Evolutionary conservation across 2,888 invertebrate genomes (phyloP).

Genomic region (Toxonevra muliebris): DNA sequence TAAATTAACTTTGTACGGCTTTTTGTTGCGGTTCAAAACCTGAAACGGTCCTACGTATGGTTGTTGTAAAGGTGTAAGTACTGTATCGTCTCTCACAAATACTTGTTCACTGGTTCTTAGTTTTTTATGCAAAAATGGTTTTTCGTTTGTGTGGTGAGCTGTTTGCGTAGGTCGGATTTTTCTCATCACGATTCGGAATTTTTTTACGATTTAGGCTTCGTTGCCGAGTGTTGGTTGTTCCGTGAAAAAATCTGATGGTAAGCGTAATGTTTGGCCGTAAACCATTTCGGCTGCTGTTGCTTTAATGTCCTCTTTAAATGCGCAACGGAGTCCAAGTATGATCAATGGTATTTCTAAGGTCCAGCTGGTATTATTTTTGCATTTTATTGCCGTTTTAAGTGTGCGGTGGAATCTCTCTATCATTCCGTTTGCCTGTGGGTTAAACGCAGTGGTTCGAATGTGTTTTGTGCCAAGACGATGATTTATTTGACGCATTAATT

Average conservation of each 20-base stretch:
- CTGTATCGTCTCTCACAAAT: conserved; percentile 29
- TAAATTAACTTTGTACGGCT: conserved; percentile 16
- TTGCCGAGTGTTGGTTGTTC: too few species aligned
- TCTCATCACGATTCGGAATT: conserved; percentile 18
- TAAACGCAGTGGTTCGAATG: conserved; percentile 1
- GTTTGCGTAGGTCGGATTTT: conserved; percentile 16
- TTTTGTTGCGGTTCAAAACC: not conserved
- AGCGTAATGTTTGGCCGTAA: too few species aligned
- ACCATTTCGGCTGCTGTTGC: conserved; percentile 35
- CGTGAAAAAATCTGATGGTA: too few species aligned
- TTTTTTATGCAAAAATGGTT: conserved; percentile 26
- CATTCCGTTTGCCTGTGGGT: conserved; percentile 34
- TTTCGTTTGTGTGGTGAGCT: conserved; percentile 23
- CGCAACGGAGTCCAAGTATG: conserved; percentile 28
- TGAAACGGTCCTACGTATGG: conserved; percentile 43
- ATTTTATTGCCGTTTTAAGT: conserved; percentile 28
- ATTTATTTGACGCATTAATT: conserved; percentile 28
- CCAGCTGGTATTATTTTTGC: conserved; percentile 25
- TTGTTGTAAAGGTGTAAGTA: conserved; percentile 20
- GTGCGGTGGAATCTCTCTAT: conserved; percentile 34
- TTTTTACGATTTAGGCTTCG: too few species aligned
- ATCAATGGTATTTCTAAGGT: conserved; percentile 3
- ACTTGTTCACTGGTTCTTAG: conserved; percentile 26
- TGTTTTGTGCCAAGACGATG: conserved; percentile 23
- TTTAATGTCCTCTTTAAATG: conserved; percentile 31